Conservation (phyloP, 2,113 vertebrate species). For the Apodemus sylvaticus region DNA sequence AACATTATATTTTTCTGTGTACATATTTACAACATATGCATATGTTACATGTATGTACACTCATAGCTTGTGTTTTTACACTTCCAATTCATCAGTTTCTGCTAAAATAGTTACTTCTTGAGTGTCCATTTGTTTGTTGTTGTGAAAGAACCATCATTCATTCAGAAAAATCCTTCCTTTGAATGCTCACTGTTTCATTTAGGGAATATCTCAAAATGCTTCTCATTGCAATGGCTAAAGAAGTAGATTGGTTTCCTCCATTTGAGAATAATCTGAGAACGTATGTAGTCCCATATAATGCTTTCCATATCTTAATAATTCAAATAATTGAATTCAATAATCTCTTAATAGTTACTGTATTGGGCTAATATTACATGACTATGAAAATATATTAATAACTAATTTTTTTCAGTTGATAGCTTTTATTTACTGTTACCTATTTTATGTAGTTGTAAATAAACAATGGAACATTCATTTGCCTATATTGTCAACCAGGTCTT, state of each 20-base stretch:
- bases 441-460: not conserved
- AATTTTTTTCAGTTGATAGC: not conserved
- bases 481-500: not conserved
- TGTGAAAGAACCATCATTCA: not conserved
- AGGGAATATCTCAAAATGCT: not conserved
- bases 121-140: not conserved
- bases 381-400: not conserved
- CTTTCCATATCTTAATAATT: not conserved
- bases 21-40: not conserved
- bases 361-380: not conserved
- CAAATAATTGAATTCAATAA: not conserved
- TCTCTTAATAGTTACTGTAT: not conserved
- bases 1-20: not conserved
- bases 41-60: not conserved
- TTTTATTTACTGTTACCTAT: not conserved
- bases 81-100: not conserved
- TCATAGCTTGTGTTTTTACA: not conserved
- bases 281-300: not conserved
- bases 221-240: not conserved
- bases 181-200: not conserved
- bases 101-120: not conserved
- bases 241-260: not conserved
- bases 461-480: not conserved
- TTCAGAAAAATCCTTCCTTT: not conserved
- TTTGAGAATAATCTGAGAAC: not conserved